These are phyloP conservation scores for Luperina nickerlii DNA, from an alignment of 2,888 invertebrate genomes.

Conservation along the genomic window DNA sequence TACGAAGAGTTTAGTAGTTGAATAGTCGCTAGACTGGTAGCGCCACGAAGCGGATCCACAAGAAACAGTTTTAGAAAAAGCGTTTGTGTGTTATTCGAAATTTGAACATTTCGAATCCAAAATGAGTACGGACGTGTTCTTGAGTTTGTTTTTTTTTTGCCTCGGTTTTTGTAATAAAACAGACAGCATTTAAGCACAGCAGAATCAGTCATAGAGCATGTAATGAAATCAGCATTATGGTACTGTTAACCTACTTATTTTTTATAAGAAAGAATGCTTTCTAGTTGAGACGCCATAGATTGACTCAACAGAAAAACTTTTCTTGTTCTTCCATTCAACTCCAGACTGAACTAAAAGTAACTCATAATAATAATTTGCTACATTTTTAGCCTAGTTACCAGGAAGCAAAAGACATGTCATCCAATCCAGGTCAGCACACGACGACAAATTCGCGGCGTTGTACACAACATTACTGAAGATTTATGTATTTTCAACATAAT, in stretches of 20 bases:
- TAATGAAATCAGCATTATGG: background rate
- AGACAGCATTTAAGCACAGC: background rate
- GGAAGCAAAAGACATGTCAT: conserved; percentile 52
- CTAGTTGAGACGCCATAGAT: background rate
- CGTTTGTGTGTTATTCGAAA: background rate
- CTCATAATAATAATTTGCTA: conserved; percentile 35
- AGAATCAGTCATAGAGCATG: too few species aligned
- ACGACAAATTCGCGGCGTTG: conserved; percentile 61
- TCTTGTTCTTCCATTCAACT: conserved; percentile 23
- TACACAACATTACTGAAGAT: conserved; percentile 55
- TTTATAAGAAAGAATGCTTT: background rate
- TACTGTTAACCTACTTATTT: background rate
- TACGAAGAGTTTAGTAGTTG: conserved; percentile 9
- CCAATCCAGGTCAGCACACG: conserved; percentile 62
- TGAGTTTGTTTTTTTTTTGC: background rate
- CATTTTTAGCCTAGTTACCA: conserved; percentile 56
- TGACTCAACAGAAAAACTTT: background rate
- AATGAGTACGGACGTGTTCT: background rate
- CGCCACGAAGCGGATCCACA: background rate
- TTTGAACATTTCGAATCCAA: background rate
- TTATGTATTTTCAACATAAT: conserved; percentile 42
- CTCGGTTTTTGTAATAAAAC: too few species aligned
- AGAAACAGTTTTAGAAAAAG: background rate
- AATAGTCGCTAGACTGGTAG: conserved; percentile 4
- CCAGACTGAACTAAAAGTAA: conserved; percentile 19